Evolutionary conservation across 2,113 vertebrate genomes (phyloP).

Genomic region (Gymnarchus niloticus): DNA sequence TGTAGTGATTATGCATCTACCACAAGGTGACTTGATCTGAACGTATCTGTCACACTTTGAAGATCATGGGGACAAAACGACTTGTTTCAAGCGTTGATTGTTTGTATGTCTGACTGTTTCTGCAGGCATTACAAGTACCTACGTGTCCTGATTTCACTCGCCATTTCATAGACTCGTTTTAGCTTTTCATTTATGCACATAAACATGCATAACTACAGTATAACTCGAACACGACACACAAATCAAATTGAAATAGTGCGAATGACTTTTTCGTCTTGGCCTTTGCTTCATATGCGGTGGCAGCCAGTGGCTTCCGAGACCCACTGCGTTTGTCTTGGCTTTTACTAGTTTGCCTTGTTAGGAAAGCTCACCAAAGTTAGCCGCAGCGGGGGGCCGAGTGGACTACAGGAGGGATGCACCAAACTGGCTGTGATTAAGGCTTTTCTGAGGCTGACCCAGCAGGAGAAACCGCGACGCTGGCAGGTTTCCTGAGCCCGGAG

Average conservation of each 20-base stretch:
- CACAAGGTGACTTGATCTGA: background rate
- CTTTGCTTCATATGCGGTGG: too few relatives aligned
- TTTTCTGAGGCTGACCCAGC: background rate
- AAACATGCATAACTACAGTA: background rate
- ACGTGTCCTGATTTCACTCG: background rate
- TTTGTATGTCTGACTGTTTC: too few relatives aligned
- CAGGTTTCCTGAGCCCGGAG: background rate
- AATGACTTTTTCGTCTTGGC: background rate
- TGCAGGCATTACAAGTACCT: background rate
- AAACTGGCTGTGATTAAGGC: slow-evolving; percentile 13
- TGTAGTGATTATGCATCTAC: background rate
- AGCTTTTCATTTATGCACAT: background rate
- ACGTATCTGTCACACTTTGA: background rate
- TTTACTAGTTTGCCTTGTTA: background rate
- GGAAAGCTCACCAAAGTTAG: background rate
- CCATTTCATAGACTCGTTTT: background rate
- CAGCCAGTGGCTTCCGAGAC: background rate
- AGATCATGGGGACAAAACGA: background rate
- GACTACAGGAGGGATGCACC: slow-evolving; percentile 1
- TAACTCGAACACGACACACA: background rate
- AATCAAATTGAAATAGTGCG: background rate
- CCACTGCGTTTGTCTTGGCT: background rate
- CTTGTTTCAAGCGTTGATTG: background rate
- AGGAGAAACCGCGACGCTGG: background rate
- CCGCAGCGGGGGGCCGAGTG: slow-evolving; percentile 3